phyloP scores from a whole-genome alignment of 2,797 vertebrate species.

The Salmo trutta region DNA sequence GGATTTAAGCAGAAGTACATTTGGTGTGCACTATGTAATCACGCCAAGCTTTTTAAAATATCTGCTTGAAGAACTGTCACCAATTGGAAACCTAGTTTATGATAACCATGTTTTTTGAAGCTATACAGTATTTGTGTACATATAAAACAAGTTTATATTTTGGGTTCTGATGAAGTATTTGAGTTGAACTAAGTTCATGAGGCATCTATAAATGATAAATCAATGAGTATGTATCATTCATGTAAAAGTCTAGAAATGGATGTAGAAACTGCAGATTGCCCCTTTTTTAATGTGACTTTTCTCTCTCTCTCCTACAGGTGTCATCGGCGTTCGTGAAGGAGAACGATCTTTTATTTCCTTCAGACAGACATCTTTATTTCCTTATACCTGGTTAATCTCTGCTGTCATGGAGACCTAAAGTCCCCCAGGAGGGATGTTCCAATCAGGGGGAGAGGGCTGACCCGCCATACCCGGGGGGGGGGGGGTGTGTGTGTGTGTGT shows the following conservation, averaged over 20 bases:
- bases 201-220: not conserved
- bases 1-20: no score
- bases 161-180: no score
- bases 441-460: constrained; percentile 88
- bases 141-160: no score
- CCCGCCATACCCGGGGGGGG: constrained; percentile 46
- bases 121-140: no score
- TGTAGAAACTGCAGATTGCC: not conserved
- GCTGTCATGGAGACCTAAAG: constrained; percentile 82
- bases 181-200: no score
- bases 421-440: constrained; percentile 78
- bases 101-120: no score
- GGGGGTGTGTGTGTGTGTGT: not conserved
- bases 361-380: constrained; percentile 38
- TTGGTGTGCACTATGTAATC: no score
- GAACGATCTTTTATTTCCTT: not conserved
- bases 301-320: constrained; percentile 37
- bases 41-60: no score
- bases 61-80: no score
- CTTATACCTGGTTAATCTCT: constrained; percentile 40
- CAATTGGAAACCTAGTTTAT: not conserved
- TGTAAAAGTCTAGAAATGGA: no score
- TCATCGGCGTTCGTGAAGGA: not conserved
- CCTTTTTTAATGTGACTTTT: not conserved
- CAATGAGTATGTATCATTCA: not conserved